Evolutionary conservation across 1,140 invertebrate genomes (phyloP).

Genomic region (Neodiprion virginianus): DNA sequence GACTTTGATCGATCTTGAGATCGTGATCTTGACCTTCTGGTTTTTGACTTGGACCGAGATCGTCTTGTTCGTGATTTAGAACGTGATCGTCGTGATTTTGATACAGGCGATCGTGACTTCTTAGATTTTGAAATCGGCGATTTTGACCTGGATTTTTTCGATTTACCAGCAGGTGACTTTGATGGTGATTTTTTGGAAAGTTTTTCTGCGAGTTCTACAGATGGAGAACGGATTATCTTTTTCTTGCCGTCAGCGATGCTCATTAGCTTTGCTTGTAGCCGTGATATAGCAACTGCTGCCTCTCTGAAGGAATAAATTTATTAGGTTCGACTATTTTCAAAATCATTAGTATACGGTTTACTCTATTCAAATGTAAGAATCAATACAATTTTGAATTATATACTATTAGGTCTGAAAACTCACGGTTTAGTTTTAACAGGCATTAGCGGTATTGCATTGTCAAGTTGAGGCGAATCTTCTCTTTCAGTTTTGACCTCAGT

Average conservation of each 20-base stretch:
- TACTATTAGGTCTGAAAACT: constrained; percentile 25
- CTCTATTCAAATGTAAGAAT: neutral
- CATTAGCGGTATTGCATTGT: constrained; percentile 55
- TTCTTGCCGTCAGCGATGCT: constrained; percentile 65
- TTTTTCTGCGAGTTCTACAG: constrained; percentile 44
- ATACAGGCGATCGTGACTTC: constrained; percentile 47
- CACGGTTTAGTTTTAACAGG: constrained; percentile 60
- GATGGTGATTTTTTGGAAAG: constrained; percentile 46
- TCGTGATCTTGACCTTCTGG: constrained; percentile 41
- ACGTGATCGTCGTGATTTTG: constrained; percentile 26
- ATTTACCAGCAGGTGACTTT: constrained; percentile 45
- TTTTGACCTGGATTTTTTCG: constrained; percentile 51
- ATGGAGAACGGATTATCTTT: constrained; percentile 55
- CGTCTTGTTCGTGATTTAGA: constrained; percentile 26
- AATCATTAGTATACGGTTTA: neutral
- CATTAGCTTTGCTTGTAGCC: constrained; percentile 68
- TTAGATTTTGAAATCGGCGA: constrained; percentile 47
- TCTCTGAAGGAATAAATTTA: constrained; percentile 43
- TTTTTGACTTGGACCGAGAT: constrained; percentile 29
- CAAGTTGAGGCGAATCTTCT: constrained; percentile 54
- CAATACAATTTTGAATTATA: constrained; percentile 10
- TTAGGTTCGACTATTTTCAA: neutral
- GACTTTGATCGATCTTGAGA: constrained; percentile 43
- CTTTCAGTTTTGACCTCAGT: constrained; percentile 52
- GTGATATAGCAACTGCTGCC: constrained; percentile 62